Base-by-base conservation (phyloP, 2,113 vertebrate genomes). In the Thalassoma bifasciatum region DNA sequence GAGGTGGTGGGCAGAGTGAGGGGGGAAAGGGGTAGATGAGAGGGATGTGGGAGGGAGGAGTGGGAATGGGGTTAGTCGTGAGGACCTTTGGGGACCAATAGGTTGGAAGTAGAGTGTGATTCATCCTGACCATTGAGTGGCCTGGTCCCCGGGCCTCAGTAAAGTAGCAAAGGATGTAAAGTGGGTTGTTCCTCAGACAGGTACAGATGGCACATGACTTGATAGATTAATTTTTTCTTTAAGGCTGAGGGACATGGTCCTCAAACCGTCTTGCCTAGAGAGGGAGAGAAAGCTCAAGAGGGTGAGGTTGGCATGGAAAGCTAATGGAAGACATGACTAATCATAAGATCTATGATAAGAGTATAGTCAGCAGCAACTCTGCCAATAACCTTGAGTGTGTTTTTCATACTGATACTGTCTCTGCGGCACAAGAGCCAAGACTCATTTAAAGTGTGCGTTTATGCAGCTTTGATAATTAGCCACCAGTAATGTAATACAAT, bases 311-410 rank as follows among this genome's bases (percentile, higher is more conserved):
- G 61, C 77, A 65, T 54, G 62, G 49, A 79, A 78, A 77, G 49
- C 79, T 77, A 83, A 86, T 77, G 79, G 81, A 66, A 71, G 63
- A 89, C 49, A 54, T 86, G 88, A 84, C 80, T 70, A 83, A 89
- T 89, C 68, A 84, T 80, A 53, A 74, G 66, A 79, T 90, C 82
- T 82, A 57, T 46, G 61, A 84, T 84, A 67, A 80, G 58, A 82
- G 52, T 57, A 44, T n/a, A 66, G 72, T 85, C 71, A 73, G 67
- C 56, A 57, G 81, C 74, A 77, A 66, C 85, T 40, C 75, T 74
- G 82, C 62, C 73, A 88, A 84, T 75, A 67, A 76, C 71, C 68
- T 75, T 66, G 30, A 75, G 70, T 73, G 26, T 84, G 67, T 84
- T 75, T 75, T 81, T 81, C 59, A n/a, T 58, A 36, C 71, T 66